Conservation (phyloP, 2,113 vertebrate genomes). For the Indicator indicator region DNA sequence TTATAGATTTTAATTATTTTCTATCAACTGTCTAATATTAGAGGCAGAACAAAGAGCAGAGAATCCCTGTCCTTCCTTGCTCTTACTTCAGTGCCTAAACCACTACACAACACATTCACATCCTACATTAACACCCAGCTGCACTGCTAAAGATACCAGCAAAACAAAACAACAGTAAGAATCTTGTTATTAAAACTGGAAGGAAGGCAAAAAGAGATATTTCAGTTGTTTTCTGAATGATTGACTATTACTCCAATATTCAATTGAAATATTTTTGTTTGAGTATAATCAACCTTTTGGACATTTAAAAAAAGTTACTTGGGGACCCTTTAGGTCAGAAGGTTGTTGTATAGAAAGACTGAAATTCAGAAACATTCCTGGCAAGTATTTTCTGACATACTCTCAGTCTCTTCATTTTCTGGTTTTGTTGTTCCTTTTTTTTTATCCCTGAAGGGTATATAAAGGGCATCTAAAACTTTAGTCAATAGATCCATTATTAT, state of each 20-base stretch:
- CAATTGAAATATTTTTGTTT: neutral
- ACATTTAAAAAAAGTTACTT: neutral
- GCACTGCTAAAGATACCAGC: neutral
- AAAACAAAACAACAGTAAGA: rapidly evolving
- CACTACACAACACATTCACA: rapidly evolving
- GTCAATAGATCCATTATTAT: slow-evolving; percentile 84
- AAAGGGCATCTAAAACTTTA: slow-evolving; percentile 81
- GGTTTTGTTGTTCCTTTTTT: slow-evolving; percentile 51
- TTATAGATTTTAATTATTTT: neutral
- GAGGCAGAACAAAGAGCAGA: neutral
- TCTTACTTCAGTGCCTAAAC: neutral
- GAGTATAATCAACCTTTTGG: neutral
- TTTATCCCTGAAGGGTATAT: slow-evolving; percentile 73
- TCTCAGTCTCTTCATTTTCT: slow-evolving; percentile 31
- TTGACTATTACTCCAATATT: neutral
- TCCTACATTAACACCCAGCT: neutral
- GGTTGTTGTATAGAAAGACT: neutral
- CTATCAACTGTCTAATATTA: neutral
- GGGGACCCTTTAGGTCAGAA: slow-evolving; percentile 20
- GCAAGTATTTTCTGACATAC: slow-evolving; percentile 49
- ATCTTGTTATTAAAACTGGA: neutral
- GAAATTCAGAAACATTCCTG: slow-evolving; percentile 13
- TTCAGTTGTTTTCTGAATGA: neutral
- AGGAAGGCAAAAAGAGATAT: neutral
- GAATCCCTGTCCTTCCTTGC: neutral